Base-by-base conservation (phyloP, 2,888 invertebrate genomes). In the Trisateles emortualis region DNA sequence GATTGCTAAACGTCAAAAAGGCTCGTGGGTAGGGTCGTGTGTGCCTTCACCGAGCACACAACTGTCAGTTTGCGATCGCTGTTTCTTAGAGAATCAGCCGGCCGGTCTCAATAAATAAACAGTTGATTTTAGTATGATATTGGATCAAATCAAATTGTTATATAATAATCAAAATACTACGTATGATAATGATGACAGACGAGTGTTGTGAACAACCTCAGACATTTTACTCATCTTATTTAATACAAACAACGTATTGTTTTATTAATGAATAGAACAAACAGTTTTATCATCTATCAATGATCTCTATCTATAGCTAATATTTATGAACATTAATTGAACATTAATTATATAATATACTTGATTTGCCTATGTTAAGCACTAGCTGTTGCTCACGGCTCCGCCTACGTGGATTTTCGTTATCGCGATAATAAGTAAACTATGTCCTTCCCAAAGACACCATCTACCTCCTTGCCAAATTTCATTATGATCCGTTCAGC, bases 91-190 rank as follows among this genome's bases (percentile, higher is more conserved):
- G n/a, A n/a, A n/a, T n/a, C n/a, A n/a, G n/a, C n/a, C n/a, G n/a
- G n/a, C n/a, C n/a, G n/a, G n/a, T n/a, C 42, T 47, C 59, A 70
- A 72, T 74, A 70, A 70, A 61, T 50, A 55, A 38, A 43, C 32
- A 19, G n/a, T 45, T 49, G 33, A 44, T 44, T 59, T 48, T 59
- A 51, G 47, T 52, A 41, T 68, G 72, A 63, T 63, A 57, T 58
- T 54, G 58, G 51, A 35, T 64, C 55, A 64, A 68, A 70, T 74
- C 59, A 68, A 42, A 64, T 59, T 52, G 68, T 68, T 71, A 48
- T 46, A 39, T 58, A 60, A 63, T 58, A 64, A 68, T 68, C 65
- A 68, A 68, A 69, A 66, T 49, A 51, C 29, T 53, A 45, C 38
- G 64, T 57, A 50, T 22, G 36, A 48, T 39, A 50, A 42, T 54